Percentiles rank a stretch among this genome's conserved stretches.
These are phyloP conservation scores for Cichlasoma orientale DNA, from an alignment of 2,797 vertebrate species.

Conservation along the genomic window DNA sequence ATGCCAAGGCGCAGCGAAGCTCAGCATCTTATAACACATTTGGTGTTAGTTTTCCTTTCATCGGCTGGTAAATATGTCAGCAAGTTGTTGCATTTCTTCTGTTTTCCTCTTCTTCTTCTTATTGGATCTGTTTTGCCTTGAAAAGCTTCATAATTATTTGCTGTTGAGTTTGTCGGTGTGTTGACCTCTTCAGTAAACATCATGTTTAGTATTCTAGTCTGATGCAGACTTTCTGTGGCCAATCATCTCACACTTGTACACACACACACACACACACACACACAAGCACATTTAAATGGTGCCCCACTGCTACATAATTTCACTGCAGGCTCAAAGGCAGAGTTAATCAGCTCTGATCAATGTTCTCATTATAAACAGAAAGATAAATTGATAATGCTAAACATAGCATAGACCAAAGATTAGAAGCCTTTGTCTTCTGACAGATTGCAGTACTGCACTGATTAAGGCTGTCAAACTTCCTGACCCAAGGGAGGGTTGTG, in stretches of 20 bases:
- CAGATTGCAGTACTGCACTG: slow-evolving; percentile 9
- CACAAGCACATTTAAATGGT: slow-evolving; percentile 37
- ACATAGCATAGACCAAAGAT: slow-evolving; percentile 47
- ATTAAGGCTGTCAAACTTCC: slow-evolving; percentile 56
- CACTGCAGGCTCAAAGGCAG: slow-evolving; percentile 43
- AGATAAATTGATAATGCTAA: slow-evolving; percentile 58
- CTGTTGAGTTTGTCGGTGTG: slow-evolving; percentile 43
- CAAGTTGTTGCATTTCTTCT: slow-evolving; percentile 1
- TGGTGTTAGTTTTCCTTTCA: background rate
- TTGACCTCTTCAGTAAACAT: slow-evolving; percentile 67
- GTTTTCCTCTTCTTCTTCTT: slow-evolving; percentile 11
- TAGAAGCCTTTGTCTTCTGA: slow-evolving; percentile 47
- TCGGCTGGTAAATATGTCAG: background rate
- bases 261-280: slow-evolving; percentile 24
- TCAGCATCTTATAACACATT: background rate
- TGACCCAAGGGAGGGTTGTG: slow-evolving; percentile 30
- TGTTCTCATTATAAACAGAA: slow-evolving; percentile 55
- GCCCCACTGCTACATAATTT: slow-evolving; percentile 54
- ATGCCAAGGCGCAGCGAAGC: background rate
- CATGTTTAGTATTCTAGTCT: slow-evolving; percentile 65
- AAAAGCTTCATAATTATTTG: slow-evolving; percentile 61
- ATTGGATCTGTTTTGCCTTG: slow-evolving; percentile 20
- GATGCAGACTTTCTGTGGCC: slow-evolving; percentile 48
- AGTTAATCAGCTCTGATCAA: slow-evolving; percentile 72
- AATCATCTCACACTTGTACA: slow-evolving; percentile 56